Base-by-base conservation (phyloP, 2,888 invertebrate genomes). In the Brenthis ino region DNA sequence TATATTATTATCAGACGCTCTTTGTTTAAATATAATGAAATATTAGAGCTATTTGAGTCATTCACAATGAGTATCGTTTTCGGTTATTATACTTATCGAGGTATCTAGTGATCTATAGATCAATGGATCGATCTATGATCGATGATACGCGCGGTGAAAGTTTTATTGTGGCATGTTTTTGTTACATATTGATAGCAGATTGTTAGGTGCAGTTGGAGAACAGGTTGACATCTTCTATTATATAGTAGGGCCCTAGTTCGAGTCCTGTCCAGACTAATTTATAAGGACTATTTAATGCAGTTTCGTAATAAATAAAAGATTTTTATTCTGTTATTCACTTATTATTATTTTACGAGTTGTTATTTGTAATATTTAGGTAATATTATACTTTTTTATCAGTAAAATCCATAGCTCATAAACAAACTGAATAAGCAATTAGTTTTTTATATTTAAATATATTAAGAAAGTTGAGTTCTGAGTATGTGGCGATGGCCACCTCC, bases 51-150 rank as follows among this genome's bases (percentile, higher is more conserved):
- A 54, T 43, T 48, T 64, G 65, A 57, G 61, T 64, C 64, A 60
- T 33, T 57, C 57, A 70, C 63, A 66, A 66, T 60, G 68, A 71
- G 53, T 57, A 63, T 64, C 68, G 63, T 57, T 68, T 63, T 57
- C 53, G 68, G 65, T 63, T 68, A 68, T 71, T 72, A 68, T 55
- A 65, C 58, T 75, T 80, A 81, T 81, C 79, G 75, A 68, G 67
- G 64, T 76, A 77, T 78, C 76, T 73, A 65, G 72, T 67, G 77
- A 78, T 77, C 80, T 79, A 58, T 61, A 63, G 51, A 63, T 51
- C 51, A n/a, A 85, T 83, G 80, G 80, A 84, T 85, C 83, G 80
- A 79, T 74, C 69, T 71, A 65, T 84, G 86, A 87, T 85, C 77
- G 82, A 85, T 85, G 76, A 82, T 84, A 80, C 14, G 6, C 33